phyloP scores from a whole-genome alignment of 2,797 vertebrate species.

The Acanthurus tractus region DNA sequence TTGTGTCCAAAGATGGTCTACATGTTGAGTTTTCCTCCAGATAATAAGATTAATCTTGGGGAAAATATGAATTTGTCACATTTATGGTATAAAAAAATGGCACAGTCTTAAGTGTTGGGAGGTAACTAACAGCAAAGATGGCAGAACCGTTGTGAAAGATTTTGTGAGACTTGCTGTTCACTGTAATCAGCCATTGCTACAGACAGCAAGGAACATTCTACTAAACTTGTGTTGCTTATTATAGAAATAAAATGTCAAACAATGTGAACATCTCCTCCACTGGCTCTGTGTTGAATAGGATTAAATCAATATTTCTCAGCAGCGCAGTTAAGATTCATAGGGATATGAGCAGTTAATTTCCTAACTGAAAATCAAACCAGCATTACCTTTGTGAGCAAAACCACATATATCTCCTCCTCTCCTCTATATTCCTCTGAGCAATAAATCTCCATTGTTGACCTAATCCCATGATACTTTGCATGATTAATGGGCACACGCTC shows the following conservation, averaged over 20 bases:
- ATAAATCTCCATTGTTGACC: no score
- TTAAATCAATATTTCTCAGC: neutral
- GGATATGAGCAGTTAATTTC: no score
- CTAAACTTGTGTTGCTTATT: neutral
- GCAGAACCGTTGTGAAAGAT: slow-evolving; percentile 1
- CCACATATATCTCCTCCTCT: no score
- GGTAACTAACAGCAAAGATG: slow-evolving; percentile 6
- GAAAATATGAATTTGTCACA: slow-evolving; percentile 14
- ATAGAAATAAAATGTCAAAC: slow-evolving; percentile 1
- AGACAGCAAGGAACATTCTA: slow-evolving; percentile 1
- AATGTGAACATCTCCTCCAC: neutral
- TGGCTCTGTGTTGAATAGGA: neutral
- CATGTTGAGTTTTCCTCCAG: neutral
- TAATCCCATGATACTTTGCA: neutral
- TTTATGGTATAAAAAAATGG: slow-evolving; percentile 2
- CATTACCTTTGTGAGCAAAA: no score
- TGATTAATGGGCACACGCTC: neutral
- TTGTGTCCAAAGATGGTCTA: neutral
- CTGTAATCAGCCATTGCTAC: neutral
- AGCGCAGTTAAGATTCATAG: no score
- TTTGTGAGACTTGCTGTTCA: slow-evolving; percentile 10
- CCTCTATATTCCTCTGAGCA: no score
- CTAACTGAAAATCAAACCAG: no score
- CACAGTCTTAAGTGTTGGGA: neutral
- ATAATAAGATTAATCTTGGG: slow-evolving; percentile 2